phyloP scores from a whole-genome alignment of 2,888 invertebrate genomes.

The Biston stratarius region DNA sequence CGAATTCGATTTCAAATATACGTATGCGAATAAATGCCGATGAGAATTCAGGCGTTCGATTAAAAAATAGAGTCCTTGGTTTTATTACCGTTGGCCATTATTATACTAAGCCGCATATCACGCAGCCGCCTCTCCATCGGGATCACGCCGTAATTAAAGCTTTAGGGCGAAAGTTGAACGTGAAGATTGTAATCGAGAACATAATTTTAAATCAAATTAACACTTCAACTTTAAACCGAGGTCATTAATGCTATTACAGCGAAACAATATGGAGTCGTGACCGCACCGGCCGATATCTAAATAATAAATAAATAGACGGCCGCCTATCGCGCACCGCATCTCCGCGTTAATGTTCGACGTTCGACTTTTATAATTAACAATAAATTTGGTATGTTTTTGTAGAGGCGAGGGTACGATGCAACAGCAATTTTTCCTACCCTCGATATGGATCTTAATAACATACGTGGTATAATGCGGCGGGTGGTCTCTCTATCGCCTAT shows the following conservation, averaged over 20 bases:
- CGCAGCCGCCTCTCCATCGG: slow-evolving; percentile 64
- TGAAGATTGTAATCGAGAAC: slow-evolving; percentile 80
- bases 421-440: slow-evolving; percentile 75
- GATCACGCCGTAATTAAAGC: slow-evolving; percentile 80
- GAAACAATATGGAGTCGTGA: slow-evolving; percentile 85
- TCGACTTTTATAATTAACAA: slow-evolving; percentile 86
- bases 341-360: slow-evolving; percentile 81
- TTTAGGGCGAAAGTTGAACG: slow-evolving; percentile 80
- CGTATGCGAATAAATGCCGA: too few relatives aligned
- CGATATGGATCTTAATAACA: slow-evolving; percentile 82
- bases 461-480: slow-evolving; percentile 50
- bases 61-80: slow-evolving; percentile 39
- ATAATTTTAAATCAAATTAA: slow-evolving; percentile 87
- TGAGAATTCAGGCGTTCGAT: too few relatives aligned
- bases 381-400: slow-evolving; percentile 85
- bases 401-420: slow-evolving; percentile 65
- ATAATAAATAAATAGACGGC: slow-evolving; percentile 85
- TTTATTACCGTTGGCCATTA: slow-evolving; percentile 57
- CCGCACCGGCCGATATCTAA: slow-evolving; percentile 82
- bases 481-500: slow-evolving; percentile 58
- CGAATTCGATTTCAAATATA: too few relatives aligned
- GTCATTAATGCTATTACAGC: slow-evolving; percentile 84
- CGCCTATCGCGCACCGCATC: slow-evolving; percentile 79
- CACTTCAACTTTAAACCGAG: slow-evolving; percentile 86
- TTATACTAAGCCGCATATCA: slow-evolving; percentile 65